Conservation (phyloP, 2,797 vertebrate genomes). For the Pipistrellus pipistrellus region DNA sequence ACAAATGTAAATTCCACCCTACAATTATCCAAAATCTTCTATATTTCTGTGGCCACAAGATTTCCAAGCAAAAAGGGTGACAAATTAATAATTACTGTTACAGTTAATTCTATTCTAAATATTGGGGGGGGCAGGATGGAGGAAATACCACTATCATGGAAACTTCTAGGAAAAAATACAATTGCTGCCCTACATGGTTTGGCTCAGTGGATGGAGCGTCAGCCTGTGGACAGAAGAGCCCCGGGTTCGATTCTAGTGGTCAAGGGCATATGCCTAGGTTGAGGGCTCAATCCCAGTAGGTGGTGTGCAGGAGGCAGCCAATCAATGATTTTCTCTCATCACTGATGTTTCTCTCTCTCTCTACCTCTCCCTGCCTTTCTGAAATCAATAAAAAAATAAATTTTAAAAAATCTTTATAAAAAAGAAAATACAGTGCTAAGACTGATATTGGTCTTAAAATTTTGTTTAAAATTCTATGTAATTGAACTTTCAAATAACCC, state of each 20-base stretch:
- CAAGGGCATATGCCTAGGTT: no score
- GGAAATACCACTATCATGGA: not conserved
- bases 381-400: no score
- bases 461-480: slow-evolving; percentile 53
- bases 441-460: not conserved
- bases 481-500: slow-evolving; percentile 41
- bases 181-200: not conserved
- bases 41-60: not conserved
- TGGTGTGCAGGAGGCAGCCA: no score
- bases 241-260: no score
- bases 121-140: fast-evolving
- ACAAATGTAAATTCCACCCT: slow-evolving; percentile 20
- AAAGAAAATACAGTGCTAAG: not conserved
- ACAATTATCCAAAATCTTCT: not conserved
- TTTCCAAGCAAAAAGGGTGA: not conserved
- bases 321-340: no score
- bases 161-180: slow-evolving; percentile 38
- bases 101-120: not conserved
- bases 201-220: no score
- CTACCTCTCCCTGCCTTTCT: no score
- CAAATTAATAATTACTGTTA: slow-evolving; percentile 15
- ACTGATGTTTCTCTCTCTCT: no score
- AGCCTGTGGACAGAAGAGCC: no score
- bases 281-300: no score
- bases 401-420: no score